These are phyloP conservation scores for Eupeodes luniger DNA, from an alignment of 2,888 invertebrate species.

Conservation along the genomic window DNA sequence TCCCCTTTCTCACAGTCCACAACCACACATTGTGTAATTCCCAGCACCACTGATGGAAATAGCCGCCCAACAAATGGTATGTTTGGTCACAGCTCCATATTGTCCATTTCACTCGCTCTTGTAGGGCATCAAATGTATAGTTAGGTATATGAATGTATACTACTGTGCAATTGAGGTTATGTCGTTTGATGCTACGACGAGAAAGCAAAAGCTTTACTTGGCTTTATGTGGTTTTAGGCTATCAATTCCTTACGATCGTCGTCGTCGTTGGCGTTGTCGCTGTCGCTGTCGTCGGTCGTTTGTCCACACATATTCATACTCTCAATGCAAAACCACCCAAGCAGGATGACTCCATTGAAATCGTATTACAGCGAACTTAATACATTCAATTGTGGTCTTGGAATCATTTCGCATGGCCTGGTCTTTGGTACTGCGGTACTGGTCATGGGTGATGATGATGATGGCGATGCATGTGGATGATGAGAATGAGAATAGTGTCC, in stretches of 20 bases:
- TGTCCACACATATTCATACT: slow-evolving; percentile 28
- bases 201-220: slow-evolving; percentile 58
- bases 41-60: slow-evolving; percentile 8
- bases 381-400: slow-evolving; percentile 74
- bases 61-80: slow-evolving; percentile 51
- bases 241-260: slow-evolving; percentile 63
- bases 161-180: slow-evolving; percentile 65
- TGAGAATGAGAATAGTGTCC: slow-evolving; percentile 61
- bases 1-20: slow-evolving; percentile 37
- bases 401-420: slow-evolving; percentile 70
- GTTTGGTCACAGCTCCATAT: slow-evolving; percentile 35
- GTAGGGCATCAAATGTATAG: not conserved
- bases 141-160: not conserved
- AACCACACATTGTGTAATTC: slow-evolving; percentile 22
- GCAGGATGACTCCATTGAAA: slow-evolving; percentile 61
- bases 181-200: slow-evolving; percentile 41
- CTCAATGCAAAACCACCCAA: slow-evolving; percentile 27
- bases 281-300: not conserved
- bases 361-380: slow-evolving; percentile 74
- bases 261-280: not conserved
- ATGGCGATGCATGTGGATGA: slow-evolving; percentile 19
- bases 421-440: slow-evolving; percentile 42
- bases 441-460: slow-evolving; percentile 45
- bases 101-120: slow-evolving; percentile 9
- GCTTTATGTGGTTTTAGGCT: slow-evolving; percentile 69